phyloP scores from a whole-genome alignment of 2,113 vertebrate genomes.

The Leucopternis melanops region DNA sequence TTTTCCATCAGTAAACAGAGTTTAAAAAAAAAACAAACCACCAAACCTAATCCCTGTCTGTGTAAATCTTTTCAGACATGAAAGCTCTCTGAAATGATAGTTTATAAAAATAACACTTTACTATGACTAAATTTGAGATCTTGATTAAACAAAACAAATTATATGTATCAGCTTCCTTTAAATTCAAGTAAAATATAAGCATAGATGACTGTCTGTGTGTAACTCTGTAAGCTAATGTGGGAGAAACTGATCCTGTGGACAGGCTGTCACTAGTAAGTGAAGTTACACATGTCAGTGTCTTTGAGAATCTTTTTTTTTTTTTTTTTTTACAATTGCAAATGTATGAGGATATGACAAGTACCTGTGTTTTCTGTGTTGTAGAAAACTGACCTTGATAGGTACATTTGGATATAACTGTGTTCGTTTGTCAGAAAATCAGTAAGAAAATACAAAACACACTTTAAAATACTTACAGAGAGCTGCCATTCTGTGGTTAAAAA shows the following conservation, averaged over 20 bases:
- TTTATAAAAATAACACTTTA: neutral
- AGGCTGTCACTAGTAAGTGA: neutral
- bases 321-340: neutral
- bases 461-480: neutral
- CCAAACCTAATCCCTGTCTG: neutral
- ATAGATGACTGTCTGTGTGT: neutral
- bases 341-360: neutral
- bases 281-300: neutral
- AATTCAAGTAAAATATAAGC: neutral
- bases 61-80: neutral
- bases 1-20: neutral
- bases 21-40: neutral
- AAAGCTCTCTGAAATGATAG: neutral
- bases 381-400: neutral
- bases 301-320: neutral
- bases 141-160: neutral
- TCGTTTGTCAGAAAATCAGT: neutral
- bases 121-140: neutral
- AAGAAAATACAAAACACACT: neutral
- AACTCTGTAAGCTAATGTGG: neutral
- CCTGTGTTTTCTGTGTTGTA: neutral
- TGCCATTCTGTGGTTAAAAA: neutral
- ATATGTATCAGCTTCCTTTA: neutral
- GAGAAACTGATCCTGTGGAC: neutral
- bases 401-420: neutral